phyloP scores from a whole-genome alignment of 2,888 invertebrate species.

The Meandrusa payeni region DNA sequence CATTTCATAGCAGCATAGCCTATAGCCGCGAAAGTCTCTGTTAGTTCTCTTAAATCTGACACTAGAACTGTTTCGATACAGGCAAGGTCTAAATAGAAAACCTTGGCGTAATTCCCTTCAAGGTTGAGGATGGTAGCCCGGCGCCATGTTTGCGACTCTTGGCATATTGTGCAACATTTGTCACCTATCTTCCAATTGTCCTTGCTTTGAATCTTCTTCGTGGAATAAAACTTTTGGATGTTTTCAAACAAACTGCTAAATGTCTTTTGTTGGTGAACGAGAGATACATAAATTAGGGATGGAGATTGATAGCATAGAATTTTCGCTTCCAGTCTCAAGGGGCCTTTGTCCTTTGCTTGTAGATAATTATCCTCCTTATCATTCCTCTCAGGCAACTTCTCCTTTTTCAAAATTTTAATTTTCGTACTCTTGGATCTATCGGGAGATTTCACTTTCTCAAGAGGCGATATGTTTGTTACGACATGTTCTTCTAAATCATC shows the following conservation, averaged over 20 bases:
- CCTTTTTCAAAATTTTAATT: slow-evolving; percentile 42
- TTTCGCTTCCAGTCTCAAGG: slow-evolving; percentile 70
- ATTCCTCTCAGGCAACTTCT: slow-evolving; percentile 26
- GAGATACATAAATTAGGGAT: slow-evolving; percentile 81
- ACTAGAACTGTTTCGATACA: slow-evolving; percentile 67
- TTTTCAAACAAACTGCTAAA: slow-evolving; percentile 69
- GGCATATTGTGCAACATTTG: slow-evolving; percentile 65
- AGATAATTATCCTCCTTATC: slow-evolving; percentile 44
- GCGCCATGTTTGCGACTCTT: slow-evolving; percentile 81
- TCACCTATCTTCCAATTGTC: slow-evolving; percentile 75
- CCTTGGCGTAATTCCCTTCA: slow-evolving; percentile 56
- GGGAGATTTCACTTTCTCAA: slow-evolving; percentile 32
- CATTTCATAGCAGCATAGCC: slow-evolving; percentile 83
- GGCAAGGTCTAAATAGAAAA: slow-evolving; percentile 86
- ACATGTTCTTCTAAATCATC: slow-evolving; percentile 45
- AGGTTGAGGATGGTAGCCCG: slow-evolving; percentile 76
- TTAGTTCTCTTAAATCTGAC: slow-evolving; percentile 72
- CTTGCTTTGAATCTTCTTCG: slow-evolving; percentile 39
- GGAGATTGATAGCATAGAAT: slow-evolving; percentile 77
- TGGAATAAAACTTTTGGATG: slow-evolving; percentile 77
- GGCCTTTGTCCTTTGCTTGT: slow-evolving; percentile 68
- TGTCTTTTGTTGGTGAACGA: slow-evolving; percentile 64
- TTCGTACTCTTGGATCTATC: no score
- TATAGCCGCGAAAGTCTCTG: slow-evolving; percentile 67
- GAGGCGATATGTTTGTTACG: slow-evolving; percentile 45